Conservation (phyloP, 2,797 vertebrate species). For the Pangasius sanitwongsei region DNA sequence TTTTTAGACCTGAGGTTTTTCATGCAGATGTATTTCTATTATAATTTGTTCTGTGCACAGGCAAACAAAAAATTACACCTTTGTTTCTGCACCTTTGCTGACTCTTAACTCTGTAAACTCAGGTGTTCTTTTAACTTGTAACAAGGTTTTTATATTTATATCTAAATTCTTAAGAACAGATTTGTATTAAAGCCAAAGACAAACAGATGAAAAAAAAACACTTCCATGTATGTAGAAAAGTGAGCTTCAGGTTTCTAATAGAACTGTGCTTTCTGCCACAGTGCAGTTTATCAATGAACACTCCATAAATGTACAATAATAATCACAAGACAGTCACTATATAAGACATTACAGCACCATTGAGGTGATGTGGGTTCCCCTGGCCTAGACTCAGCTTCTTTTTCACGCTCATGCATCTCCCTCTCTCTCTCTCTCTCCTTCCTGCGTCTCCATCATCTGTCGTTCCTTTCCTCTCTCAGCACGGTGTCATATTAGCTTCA, state of each 20-base stretch:
- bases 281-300: background rate
- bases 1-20: background rate
- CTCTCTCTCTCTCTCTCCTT: background rate
- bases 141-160: background rate
- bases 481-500: slow-evolving; percentile 62
- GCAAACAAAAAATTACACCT: background rate
- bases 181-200: background rate
- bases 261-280: background rate
- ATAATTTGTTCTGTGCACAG: background rate
- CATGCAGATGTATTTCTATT: background rate
- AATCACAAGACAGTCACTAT: background rate
- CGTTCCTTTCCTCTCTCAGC: slow-evolving; percentile 54
- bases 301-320: background rate
- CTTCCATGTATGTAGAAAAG: background rate
- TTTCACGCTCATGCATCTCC: background rate
- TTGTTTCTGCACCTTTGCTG: background rate
- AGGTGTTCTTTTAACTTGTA: background rate
- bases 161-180: background rate
- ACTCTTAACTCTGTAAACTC: background rate
- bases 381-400: background rate
- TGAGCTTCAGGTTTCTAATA: background rate
- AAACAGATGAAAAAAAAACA: background rate
- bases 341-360: background rate
- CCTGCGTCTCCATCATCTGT: slow-evolving; percentile 48
- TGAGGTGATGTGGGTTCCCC: background rate